Base-by-base conservation (phyloP, 2,797 vertebrate species). In the Propithecus perrieri region DNA sequence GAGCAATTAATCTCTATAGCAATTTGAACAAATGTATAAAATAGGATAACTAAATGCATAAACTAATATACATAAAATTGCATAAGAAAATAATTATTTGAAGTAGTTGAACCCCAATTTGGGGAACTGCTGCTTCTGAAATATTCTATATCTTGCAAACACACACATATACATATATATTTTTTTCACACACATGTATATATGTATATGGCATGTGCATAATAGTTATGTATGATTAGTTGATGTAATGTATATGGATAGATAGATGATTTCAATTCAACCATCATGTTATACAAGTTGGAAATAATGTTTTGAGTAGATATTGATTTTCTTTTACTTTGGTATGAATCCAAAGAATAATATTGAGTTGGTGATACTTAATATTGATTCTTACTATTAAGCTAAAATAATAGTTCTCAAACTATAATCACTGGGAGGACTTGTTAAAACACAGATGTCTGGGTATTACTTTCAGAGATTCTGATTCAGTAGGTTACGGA, bases 381-480 rank as follows among this genome's bases (percentile, higher is more conserved):
- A 35, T 75, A n/a, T 46, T 61, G 28, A 53, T 92, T 78, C 38
- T 24, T 86, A 48, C 11, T 67, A 8, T 75, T 87, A 46, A 53
- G 17, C 57, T 91, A 69, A 93, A 88, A 61, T 8, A 61, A 4
- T 96, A 89, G 18, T 85, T 90, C 33, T 94, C 33, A 86, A 92
- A 57, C 26, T 48, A n/a, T 59, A 89, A 8, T 61, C 74, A 63
- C 14, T 1, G 7, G 22, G 14, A 85, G 15, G 26, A 2, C 30
- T 89, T 88, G 17, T 85, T 79, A 30, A 94, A 85, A 84, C 28
- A 92, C 28, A 69, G 38, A 76, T 93, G 87, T 92, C 57, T 61
- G 11, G 6, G 8, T 50, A 41, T 8, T 43, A 48, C 1, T 90
- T n/a, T 22, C 2, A 69, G 4, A 76, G 33, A 91, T 61, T 87